Evolutionary conservation across 2,113 vertebrate species (phyloP), one percentile per base, ranked within the genome.

Genomic region (Bos javanicus): DNA sequence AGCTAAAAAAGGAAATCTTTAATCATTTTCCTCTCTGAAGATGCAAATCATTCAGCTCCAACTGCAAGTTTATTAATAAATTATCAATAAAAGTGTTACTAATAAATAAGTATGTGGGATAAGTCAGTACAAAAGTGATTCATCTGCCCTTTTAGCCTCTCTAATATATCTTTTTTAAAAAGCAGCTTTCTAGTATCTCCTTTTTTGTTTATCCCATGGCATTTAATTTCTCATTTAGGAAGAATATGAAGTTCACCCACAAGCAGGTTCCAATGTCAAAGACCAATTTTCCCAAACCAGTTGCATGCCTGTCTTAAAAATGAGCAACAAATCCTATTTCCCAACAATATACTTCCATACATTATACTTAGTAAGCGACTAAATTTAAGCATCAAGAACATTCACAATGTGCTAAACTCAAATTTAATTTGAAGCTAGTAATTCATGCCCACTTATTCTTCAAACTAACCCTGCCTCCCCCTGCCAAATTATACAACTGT

Each of bases 361-460:
- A 57, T 57, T 90, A 25, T 76, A 97, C 78, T 96, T 90, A 95
- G 81, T 78, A 92, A 96, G 25, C 97, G 36, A 81, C 28, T 95
- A 94, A 93, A 94, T 76, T 91, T 91, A 96, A 86, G n/a, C 59
- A 64, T 43, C n/a, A 74, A 96, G 36, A 94, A 93, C 36, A 96
- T 26, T 64, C 54, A 94, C 3, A 1, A 71, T 59, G 33, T 60
- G 62, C 85, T 89, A 46, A 92, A 81, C 14, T 95, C 85, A 81
- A 85, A 82, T 64, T 54, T 67, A 93, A 48, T 43, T 76, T 91
- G 28, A 88, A 57, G 19, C 36, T 94, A 84, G 39, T 93, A 92
- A 94, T 50, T 92, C 67, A 87, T 57, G 59, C 21, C 56, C n/a
- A 92, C 26, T 94, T 88, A 90, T 84, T 96, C 93, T 97, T 83